Percentiles rank a stretch among this genome's conserved stretches.
phyloP scores from a whole-genome alignment of 1,140 invertebrate genomes.

The Bombus pascuorum region DNA sequence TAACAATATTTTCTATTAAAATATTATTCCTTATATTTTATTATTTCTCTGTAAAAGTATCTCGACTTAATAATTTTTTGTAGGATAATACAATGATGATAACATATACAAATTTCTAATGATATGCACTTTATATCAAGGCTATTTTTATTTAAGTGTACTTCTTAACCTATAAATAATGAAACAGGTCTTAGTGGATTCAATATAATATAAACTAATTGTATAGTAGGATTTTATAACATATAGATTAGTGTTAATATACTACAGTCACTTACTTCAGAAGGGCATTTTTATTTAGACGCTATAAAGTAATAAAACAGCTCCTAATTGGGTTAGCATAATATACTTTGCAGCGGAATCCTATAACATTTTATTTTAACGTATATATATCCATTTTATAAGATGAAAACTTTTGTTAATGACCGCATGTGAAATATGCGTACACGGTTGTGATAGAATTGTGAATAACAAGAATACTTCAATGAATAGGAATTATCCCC shows the following conservation, averaged over 20 bases:
- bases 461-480: neutral
- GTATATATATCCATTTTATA: neutral
- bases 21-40: neutral
- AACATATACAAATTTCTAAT: neutral
- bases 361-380: neutral
- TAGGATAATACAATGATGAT: neutral
- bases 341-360: neutral
- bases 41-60: neutral
- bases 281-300: too few species aligned
- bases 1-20: neutral
- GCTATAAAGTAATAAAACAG: too few species aligned
- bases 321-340: too few species aligned
- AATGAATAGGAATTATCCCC: neutral
- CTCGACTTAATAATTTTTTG: too few species aligned
- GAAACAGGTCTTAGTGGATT: too few species aligned
- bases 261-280: too few species aligned
- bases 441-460: neutral
- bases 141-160: too few species aligned
- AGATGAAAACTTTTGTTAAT: neutral
- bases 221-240: too few species aligned
- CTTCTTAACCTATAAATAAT: too few species aligned
- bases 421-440: neutral
- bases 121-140: too few species aligned
- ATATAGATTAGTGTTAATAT: too few species aligned
- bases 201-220: too few species aligned